Conservation (phyloP, 2,888 invertebrate species). For the Monopis laevigella region DNA sequence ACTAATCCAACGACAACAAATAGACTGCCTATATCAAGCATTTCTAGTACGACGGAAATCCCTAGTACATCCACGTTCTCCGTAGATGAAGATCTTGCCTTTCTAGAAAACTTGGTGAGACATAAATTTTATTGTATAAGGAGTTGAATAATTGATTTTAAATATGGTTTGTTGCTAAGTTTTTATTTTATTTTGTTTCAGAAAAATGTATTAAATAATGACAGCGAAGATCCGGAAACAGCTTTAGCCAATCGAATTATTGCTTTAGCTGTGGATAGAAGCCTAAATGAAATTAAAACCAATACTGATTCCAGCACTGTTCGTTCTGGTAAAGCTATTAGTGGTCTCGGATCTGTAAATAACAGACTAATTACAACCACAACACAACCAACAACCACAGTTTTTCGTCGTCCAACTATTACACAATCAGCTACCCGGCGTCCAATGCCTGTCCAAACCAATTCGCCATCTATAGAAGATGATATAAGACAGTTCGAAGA, state of each 20-base stretch:
- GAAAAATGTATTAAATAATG: conserved; percentile 53
- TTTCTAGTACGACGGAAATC: conserved; percentile 43
- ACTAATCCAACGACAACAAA: conserved; percentile 19
- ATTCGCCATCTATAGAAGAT: conserved; percentile 47
- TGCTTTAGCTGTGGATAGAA: conserved; percentile 61
- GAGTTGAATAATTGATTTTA: conserved; percentile 5
- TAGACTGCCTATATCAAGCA: conserved; percentile 27
- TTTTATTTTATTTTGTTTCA: conserved; percentile 27
- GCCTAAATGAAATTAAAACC: conserved; percentile 51
- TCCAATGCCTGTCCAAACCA: conserved; percentile 19
- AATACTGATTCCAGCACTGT: conserved; percentile 26
- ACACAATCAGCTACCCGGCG: conserved; percentile 21
- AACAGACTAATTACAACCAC: conserved; percentile 22
- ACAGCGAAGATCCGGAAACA: conserved; percentile 49
- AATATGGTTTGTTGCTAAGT: not conserved
- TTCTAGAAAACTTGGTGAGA: conserved; percentile 69
- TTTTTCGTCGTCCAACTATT: conserved; percentile 27
- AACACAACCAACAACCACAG: conserved; percentile 20
- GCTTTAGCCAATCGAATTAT: conserved; percentile 63
- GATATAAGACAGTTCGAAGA: conserved; percentile 59
- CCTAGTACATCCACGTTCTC: conserved; percentile 58
- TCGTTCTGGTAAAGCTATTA: conserved; percentile 38
- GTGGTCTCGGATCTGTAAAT: conserved; percentile 31
- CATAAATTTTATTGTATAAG: not conserved
- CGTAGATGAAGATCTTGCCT: conserved; percentile 66